Evolutionary conservation across 2,888 invertebrate species (phyloP).

Genomic region (Drosophila rubida): DNA sequence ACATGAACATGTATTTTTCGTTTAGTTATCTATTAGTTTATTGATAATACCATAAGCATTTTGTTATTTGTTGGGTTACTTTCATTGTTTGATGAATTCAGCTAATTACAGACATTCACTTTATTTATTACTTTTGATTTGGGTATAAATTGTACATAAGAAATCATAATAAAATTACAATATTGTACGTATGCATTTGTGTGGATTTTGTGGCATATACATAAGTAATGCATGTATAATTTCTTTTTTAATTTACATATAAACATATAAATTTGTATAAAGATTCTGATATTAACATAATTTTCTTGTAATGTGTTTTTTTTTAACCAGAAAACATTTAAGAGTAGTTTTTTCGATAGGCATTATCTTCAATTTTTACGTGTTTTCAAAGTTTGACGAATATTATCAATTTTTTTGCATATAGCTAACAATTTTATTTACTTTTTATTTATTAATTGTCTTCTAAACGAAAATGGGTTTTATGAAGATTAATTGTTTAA

Average conservation of each 20-base stretch:
- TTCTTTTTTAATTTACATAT: slow-evolving; percentile 45
- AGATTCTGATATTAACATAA: slow-evolving; percentile 60
- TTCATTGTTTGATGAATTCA: slow-evolving; percentile 59
- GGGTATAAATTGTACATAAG: slow-evolving; percentile 62
- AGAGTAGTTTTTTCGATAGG: slow-evolving; percentile 32
- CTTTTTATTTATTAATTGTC: slow-evolving; percentile 8
- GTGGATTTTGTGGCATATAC: slow-evolving; percentile 37
- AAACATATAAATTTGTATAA: slow-evolving; percentile 63
- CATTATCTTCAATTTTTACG: slow-evolving; percentile 31
- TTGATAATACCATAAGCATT: slow-evolving; percentile 64
- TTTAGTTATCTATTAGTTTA: slow-evolving; percentile 73
- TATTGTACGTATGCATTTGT: slow-evolving; percentile 50
- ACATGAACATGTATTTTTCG: slow-evolving; percentile 68
- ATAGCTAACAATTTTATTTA: slow-evolving; percentile 32
- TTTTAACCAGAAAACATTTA: slow-evolving; percentile 49
- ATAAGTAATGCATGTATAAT: slow-evolving; percentile 46
- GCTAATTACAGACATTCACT: slow-evolving; percentile 72
- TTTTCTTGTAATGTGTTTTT: slow-evolving; percentile 32
- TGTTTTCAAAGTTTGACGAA: slow-evolving; percentile 22
- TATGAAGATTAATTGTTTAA: slow-evolving; percentile 10
- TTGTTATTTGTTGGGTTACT: slow-evolving; percentile 57
- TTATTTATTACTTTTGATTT: slow-evolving; percentile 63
- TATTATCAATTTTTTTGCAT: slow-evolving; percentile 24
- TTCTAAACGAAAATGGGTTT: slow-evolving; percentile 7
- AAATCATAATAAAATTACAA: slow-evolving; percentile 69